Conservation (phyloP, 1,140 invertebrate genomes). For the Sinonovacula constricta region DNA sequence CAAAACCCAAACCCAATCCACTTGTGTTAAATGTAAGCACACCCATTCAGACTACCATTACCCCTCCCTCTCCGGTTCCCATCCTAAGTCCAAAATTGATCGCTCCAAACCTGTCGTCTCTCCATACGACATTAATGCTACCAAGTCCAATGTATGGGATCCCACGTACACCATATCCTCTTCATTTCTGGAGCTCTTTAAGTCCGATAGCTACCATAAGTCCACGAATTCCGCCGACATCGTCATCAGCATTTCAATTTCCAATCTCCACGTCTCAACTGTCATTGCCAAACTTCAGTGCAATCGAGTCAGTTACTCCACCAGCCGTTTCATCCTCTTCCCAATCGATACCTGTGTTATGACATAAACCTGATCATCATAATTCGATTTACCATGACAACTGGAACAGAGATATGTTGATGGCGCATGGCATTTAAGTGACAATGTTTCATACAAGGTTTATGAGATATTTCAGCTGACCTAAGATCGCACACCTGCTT, state of each 20-base stretch:
- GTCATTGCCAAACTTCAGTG: conserved; percentile 49
- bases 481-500: too few relatives aligned
- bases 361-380: too few relatives aligned
- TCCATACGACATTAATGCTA: conserved; percentile 65
- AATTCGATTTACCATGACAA: too few relatives aligned
- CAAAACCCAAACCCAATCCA: conserved; percentile 62
- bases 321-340: conserved; percentile 16
- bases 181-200: conserved; percentile 75
- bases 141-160: conserved; percentile 66
- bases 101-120: conserved; percentile 41
- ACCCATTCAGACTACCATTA: conserved; percentile 20
- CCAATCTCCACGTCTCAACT: conserved; percentile 62
- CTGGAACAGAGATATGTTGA: too few relatives aligned
- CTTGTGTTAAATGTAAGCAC: conserved; percentile 57
- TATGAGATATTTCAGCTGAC: too few relatives aligned
- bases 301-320: conserved; percentile 8
- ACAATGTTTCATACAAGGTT: too few relatives aligned
- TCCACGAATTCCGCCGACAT: conserved; percentile 57
- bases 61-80: conserved; percentile 28
- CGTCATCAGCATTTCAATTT: conserved; percentile 70
- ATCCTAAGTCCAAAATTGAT: conserved; percentile 51
- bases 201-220: conserved; percentile 71
- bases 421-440: too few relatives aligned
- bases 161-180: conserved; percentile 62
- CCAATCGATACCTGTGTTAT: conserved; percentile 28